Evolutionary conservation across 2,888 invertebrate genomes (phyloP).

Genomic region (Stenodema calcarata): DNA sequence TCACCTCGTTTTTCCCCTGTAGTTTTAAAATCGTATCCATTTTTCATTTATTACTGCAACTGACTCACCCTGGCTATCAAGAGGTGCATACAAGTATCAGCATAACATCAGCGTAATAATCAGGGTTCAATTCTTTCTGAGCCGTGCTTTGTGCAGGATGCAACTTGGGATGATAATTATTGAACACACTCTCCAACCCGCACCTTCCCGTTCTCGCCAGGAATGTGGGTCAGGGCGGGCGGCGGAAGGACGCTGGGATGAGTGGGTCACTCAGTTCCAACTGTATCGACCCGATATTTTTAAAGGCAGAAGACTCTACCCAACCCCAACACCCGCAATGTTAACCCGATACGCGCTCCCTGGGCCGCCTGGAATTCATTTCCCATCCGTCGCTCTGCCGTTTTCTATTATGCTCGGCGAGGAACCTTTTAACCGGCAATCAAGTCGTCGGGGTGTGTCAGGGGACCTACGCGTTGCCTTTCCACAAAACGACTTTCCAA

Average conservation of each 20-base stretch:
- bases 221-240: neutral
- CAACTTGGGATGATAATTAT: too few relatives aligned
- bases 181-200: too few relatives aligned
- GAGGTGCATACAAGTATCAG: too few relatives aligned
- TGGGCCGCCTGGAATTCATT: neutral
- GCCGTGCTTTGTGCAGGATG: too few relatives aligned
- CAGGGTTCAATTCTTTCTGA: too few relatives aligned
- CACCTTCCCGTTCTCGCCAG: too few relatives aligned
- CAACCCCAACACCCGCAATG: neutral
- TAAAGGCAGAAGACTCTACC: neutral
- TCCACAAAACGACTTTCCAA: too few relatives aligned
- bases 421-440: neutral
- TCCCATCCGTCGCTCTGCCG: neutral
- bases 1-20: too few relatives aligned
- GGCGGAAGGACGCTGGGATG: neutral
- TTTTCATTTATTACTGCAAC: too few relatives aligned
- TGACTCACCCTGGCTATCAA: too few relatives aligned
- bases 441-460: neutral
- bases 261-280: constrained; percentile 2
- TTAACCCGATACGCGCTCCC: neutral
- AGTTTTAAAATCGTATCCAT: too few relatives aligned
- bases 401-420: neutral
- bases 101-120: too few relatives aligned
- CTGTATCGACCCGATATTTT: neutral
- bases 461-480: neutral